These are phyloP conservation scores for Thaumatotibia leucotreta DNA, from an alignment of 1,140 invertebrate species.

Conservation along the genomic window DNA sequence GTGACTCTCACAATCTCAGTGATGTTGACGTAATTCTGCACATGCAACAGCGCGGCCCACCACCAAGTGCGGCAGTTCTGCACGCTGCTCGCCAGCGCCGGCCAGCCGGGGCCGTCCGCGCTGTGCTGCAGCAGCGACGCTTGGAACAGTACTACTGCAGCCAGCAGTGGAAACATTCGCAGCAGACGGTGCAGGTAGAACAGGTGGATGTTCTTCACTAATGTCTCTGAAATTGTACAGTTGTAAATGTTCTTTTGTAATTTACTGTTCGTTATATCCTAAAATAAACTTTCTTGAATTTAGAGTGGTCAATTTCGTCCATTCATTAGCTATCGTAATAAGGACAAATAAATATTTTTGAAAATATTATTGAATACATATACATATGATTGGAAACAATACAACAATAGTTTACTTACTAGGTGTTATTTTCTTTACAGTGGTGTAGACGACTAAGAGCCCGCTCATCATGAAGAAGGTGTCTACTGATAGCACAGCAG, in stretches of 20 bases:
- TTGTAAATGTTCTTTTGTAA: too few relatives aligned
- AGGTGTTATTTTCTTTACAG: not conserved
- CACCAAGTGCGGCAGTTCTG: not conserved
- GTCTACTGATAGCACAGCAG: slow-evolving; percentile 1
- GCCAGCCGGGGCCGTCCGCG: slow-evolving; percentile 45
- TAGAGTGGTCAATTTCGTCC: too few relatives aligned
- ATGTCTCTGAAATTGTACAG: not conserved
- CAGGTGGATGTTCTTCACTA: slow-evolving; percentile 30
- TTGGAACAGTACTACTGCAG: slow-evolving; percentile 40
- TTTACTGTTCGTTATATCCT: too few relatives aligned
- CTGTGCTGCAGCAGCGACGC: slow-evolving; percentile 36
- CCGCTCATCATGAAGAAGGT: slow-evolving; percentile 13
- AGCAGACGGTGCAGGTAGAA: slow-evolving; percentile 55
- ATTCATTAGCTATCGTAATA: too few relatives aligned
- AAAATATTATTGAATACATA: too few relatives aligned
- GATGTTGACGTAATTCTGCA: not conserved
- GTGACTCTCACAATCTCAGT: not conserved
- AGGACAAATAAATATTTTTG: too few relatives aligned
- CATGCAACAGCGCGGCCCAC: not conserved
- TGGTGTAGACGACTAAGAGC: slow-evolving; percentile 12
- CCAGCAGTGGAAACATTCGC: slow-evolving; percentile 44
- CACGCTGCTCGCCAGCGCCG: slow-evolving; percentile 18
- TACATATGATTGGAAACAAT: too few relatives aligned
- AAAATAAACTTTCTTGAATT: too few relatives aligned
- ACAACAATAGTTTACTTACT: not conserved